Evolutionary conservation across 92 coral and sea anemone genomes (phyloP).

Genomic region (Bergia puertoricense): DNA sequence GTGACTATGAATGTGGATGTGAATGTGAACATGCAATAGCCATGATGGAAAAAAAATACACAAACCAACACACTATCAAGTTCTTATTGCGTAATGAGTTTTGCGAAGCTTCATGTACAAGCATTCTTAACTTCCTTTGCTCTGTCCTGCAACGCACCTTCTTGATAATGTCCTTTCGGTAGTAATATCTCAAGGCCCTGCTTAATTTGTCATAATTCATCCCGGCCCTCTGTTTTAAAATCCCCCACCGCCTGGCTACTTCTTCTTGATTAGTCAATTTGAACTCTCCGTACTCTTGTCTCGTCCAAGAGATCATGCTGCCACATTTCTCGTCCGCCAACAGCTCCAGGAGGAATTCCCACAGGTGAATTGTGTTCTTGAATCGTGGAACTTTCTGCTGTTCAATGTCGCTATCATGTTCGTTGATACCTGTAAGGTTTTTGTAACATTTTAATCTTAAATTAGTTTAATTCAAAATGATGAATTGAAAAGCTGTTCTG

Average conservation of each 20-base stretch:
- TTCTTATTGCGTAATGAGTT: not conserved
- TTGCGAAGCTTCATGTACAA: not conserved
- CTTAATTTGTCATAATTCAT: constrained; percentile 96
- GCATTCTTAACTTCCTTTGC: not conserved
- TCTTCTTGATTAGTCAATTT: constrained; percentile 87
- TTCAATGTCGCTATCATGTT: not conserved
- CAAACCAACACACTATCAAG: too few relatives aligned
- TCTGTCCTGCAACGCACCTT: constrained; percentile 54
- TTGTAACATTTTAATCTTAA: too few relatives aligned
- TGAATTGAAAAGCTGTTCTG: too few relatives aligned
- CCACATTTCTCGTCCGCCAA: constrained; percentile 74
- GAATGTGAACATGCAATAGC: too few relatives aligned
- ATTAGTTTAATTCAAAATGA: too few relatives aligned
- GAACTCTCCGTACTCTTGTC: constrained; percentile 79
- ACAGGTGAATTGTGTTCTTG: constrained; percentile 90
- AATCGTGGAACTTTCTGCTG: constrained; percentile 47
- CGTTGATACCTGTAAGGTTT: constrained; percentile 3
- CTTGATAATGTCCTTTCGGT: constrained; percentile 82
- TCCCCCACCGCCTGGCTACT: constrained; percentile 89
- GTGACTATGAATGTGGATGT: too few relatives aligned
- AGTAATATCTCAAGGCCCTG: constrained; percentile 88
- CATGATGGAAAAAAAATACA: too few relatives aligned
- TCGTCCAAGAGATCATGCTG: constrained; percentile 87
- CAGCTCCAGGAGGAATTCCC: constrained; percentile 92
- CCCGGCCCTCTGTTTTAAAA: constrained; percentile 78